These are phyloP conservation scores for Agrochola macilenta DNA, from an alignment of 2,888 invertebrate genomes.

Conservation along the genomic window DNA sequence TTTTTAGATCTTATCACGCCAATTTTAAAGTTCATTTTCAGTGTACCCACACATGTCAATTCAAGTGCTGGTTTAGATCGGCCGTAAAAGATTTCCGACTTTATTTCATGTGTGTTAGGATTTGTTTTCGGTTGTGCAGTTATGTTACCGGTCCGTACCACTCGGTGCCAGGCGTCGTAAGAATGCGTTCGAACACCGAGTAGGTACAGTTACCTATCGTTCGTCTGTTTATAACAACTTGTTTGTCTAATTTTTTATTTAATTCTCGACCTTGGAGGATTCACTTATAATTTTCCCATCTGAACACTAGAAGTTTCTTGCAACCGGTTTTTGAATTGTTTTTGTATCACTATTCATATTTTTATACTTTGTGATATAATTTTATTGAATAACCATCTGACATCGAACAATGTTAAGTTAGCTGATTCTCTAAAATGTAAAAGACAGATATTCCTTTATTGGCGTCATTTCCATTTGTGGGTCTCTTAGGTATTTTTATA, in stretches of 20 bases:
- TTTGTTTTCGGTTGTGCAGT: conserved; percentile 58
- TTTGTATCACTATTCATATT: conserved; percentile 11
- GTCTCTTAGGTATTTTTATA: conserved; percentile 23
- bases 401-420: neutral
- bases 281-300: conserved; percentile 45
- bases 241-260: conserved; percentile 62
- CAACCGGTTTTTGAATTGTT: conserved; percentile 34
- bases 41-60: conserved; percentile 57
- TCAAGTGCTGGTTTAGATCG: conserved; percentile 45
- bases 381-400: conserved; percentile 6
- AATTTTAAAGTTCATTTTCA: conserved; percentile 76
- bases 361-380: neutral
- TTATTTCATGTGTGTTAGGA: conserved; percentile 62
- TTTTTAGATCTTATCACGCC: conserved; percentile 68
- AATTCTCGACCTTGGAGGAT: conserved; percentile 62
- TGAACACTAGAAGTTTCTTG: conserved; percentile 26
- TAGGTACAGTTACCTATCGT: conserved; percentile 68
- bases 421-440: conserved; percentile 1
- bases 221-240: conserved; percentile 58
- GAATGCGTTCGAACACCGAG: conserved; percentile 81
- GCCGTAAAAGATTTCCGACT: conserved; percentile 60
- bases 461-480: conserved; percentile 21
- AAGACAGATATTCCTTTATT: conserved; percentile 1
- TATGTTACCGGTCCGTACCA: conserved; percentile 77
- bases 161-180: conserved; percentile 83